A percentile compares a stretch with the other conserved stretches of the same genome.
These are phyloP conservation scores for Acrocephalus kingi DNA, from an alignment of 2,113 vertebrate species.

Conservation along the genomic window DNA sequence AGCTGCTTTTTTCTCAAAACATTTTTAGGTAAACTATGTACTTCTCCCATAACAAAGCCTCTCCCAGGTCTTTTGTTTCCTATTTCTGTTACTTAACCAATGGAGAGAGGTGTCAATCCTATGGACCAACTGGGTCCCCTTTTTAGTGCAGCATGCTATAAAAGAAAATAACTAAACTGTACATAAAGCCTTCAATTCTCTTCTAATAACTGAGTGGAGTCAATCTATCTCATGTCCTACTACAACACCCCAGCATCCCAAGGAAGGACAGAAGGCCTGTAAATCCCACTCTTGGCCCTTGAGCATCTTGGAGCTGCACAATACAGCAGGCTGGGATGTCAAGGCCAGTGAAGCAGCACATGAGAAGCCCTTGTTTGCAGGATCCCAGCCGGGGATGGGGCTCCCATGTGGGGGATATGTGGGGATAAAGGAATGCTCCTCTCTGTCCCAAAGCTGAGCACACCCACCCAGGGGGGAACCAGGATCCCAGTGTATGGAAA, in stretches of 20 bases:
- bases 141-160: no score
- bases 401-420: background rate
- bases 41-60: no score
- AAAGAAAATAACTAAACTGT: no score
- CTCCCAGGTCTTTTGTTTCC: no score
- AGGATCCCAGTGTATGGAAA: background rate
- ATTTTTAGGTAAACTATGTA: no score
- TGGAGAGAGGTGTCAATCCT: no score
- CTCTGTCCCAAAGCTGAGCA: background rate
- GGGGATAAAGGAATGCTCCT: background rate
- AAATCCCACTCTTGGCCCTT: background rate
- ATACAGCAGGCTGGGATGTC: accelerated
- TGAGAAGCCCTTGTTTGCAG: background rate
- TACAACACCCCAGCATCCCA: background rate
- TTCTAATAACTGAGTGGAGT: no score
- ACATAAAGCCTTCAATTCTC: no score
- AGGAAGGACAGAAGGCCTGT: background rate
- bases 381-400: background rate
- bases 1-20: no score
- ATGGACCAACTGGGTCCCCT: no score
- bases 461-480: background rate
- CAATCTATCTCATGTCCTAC: no score
- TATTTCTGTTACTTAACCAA: no score
- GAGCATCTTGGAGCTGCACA: background rate
- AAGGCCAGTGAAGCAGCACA: background rate